phyloP scores from a whole-genome alignment of 2,888 invertebrate species.

The Melieria omissa region DNA sequence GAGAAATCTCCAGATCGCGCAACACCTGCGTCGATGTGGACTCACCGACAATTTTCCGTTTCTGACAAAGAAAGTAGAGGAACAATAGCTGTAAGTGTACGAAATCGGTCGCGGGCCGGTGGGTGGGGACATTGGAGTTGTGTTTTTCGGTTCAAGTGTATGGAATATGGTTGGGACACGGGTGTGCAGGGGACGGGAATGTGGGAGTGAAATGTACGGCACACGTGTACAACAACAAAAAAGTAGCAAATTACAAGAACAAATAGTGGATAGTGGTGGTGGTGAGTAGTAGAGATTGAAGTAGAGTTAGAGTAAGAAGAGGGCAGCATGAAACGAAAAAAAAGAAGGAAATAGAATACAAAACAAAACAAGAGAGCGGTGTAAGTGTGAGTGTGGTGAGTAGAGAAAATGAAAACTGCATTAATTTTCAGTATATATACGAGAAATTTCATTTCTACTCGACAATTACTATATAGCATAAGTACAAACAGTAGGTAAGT shows the following conservation, averaged over 20 bases:
- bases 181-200: background rate
- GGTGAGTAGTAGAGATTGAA: background rate
- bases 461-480: no score
- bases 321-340: slow-evolving; percentile 33
- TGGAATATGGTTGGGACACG: background rate
- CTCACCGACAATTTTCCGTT: slow-evolving; percentile 96
- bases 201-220: slow-evolving; percentile 4
- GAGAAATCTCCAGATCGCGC: slow-evolving; percentile 96
- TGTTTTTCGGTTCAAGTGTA: background rate
- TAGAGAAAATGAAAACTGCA: slow-evolving; percentile 56
- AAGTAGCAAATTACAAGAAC: slow-evolving; percentile 33
- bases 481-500: no score
- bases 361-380: slow-evolving; percentile 27
- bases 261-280: slow-evolving; percentile 2
- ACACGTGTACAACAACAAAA: slow-evolving; percentile 3
- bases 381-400: slow-evolving; percentile 53
- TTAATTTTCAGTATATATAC: slow-evolving; percentile 53
- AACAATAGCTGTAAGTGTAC: slow-evolving; percentile 65
- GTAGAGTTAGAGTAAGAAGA: slow-evolving; percentile 6
- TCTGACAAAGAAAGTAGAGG: slow-evolving; percentile 77
- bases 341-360: slow-evolving; percentile 31
- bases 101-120: slow-evolving; percentile 39
- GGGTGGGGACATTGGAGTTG: slow-evolving; percentile 1
- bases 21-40: slow-evolving; percentile 98
- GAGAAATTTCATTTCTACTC: slow-evolving; percentile 25